Evolutionary conservation across 2,797 vertebrate genomes (phyloP), one percentile per base, ranked within the genome.

Genomic region (Siniperca undulata): DNA sequence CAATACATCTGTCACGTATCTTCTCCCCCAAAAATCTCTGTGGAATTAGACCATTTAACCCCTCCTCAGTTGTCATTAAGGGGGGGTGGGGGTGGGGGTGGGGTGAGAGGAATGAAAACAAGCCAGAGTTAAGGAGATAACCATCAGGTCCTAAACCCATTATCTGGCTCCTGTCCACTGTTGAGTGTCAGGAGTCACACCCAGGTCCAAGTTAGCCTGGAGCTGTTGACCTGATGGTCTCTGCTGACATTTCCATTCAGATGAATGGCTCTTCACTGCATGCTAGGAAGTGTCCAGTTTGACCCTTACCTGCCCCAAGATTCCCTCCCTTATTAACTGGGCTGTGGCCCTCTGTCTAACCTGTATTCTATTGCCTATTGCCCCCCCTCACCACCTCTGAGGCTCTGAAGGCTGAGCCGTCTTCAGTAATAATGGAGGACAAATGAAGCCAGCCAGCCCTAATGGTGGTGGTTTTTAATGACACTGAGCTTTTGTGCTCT

Each of bases 121-220:
- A 94, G 92, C 91, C 94, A 93, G 90, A 95, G 86, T 94, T 93
- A 88, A 92, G 77, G 84, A 95, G 96, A 96, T 97, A 96, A 95
- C 94, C 94, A 97, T 96, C 95, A 94, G 90, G 89, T 88, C 93
- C 93, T 95, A 95, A 95, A 95, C 91, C 95, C 94, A 96, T 96
- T 96, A 96, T 96, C 92, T 95, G 90, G 89, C 88, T 89, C 86
- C 91, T 89, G 94, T 93, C 93, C 91, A 83, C 92, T 84, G 91
- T 70, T 93, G 94, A 94, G 94, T 94, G 94, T 94, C 92, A 93
- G 92, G 91, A 95, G 94, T 95, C 93, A 96, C 95, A 96, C 96
- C 94, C 94, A 90, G 92, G 91, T 93, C 94, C 91, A 89, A 93
- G 76, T 92, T 90, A 91, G 93, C 96, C 94, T 83, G 86, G 70